phyloP scores from a whole-genome alignment of 2,113 vertebrate species.

The Campylomormyrus tamandua region DNA sequence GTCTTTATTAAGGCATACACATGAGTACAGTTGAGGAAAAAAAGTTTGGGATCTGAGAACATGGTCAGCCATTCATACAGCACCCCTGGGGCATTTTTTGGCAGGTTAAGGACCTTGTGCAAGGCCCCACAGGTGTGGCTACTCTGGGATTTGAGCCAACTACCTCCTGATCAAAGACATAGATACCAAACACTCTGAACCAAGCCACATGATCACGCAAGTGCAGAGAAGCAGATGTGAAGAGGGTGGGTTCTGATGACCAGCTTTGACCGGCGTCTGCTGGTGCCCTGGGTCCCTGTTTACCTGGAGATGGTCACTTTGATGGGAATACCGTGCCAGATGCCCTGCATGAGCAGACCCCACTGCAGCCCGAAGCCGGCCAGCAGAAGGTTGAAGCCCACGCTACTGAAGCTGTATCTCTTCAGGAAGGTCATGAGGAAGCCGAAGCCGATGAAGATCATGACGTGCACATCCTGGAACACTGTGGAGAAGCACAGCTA shows the following conservation, averaged over 20 bases:
- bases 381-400: constrained; percentile 82
- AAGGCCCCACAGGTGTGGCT: not conserved
- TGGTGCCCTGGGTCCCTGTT: not conserved
- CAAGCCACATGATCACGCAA: not conserved
- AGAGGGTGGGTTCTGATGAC: not conserved
- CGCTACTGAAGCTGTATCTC: constrained; percentile 86
- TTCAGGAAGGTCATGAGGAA: constrained; percentile 98
- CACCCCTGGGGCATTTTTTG: not conserved
- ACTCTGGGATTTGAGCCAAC: not conserved
- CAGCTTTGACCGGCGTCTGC: not conserved
- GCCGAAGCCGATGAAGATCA: constrained; percentile 95
- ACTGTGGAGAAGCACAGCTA: constrained; percentile 50
- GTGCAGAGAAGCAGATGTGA: not conserved
- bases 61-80: not conserved
- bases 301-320: constrained; percentile 62
- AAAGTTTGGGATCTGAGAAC: not conserved
- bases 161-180: not conserved
- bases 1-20: not conserved
- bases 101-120: not conserved
- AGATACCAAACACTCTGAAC: not conserved
- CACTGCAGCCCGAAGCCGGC: constrained; percentile 91
- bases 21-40: not conserved
- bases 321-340: constrained; percentile 62
- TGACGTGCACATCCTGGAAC: constrained; percentile 93
- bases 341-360: constrained; percentile 75